Conservation (phyloP, 2,888 invertebrate species). For the Alviniconcha strummeri region DNA sequence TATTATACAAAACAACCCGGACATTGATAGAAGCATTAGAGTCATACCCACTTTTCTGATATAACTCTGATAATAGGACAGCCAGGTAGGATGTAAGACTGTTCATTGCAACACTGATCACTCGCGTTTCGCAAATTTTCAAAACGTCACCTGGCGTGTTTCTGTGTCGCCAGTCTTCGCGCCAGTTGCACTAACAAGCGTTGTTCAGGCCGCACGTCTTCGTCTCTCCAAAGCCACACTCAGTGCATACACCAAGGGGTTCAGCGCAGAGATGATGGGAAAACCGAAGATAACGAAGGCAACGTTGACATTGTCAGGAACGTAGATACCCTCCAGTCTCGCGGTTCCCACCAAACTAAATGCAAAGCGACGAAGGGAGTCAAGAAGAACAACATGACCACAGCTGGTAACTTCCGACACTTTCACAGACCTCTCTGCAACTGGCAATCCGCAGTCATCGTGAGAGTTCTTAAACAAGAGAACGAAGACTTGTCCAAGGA, state of each 20-base stretch:
- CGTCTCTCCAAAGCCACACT: not conserved
- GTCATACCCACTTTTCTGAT: too few species aligned
- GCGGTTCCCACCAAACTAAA: not conserved
- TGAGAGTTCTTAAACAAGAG: not conserved
- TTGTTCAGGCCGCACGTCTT: conserved; percentile 1
- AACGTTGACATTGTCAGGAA: not conserved
- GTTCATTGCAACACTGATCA: too few species aligned
- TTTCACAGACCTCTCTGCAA: conserved; percentile 1
- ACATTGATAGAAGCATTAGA: too few species aligned
- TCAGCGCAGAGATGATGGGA: conserved; percentile 14
- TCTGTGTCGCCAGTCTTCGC: not conserved
- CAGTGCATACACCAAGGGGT: conserved; percentile 1
- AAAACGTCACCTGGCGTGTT: too few species aligned
- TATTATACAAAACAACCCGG: too few species aligned
- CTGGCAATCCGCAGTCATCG: not conserved
- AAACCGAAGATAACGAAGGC: not conserved
- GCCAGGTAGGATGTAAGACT: too few species aligned
- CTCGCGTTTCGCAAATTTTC: too few species aligned
- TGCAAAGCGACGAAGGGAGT: not conserved
- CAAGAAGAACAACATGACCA: not conserved
- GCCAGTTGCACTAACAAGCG: not conserved
- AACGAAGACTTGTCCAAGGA: not conserved
- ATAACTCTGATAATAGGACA: too few species aligned
- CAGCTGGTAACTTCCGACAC: not conserved
- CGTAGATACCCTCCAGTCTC: not conserved